Percentiles rank a stretch among this genome's conserved stretches.
phyloP scores from a whole-genome alignment of 2,888 invertebrate genomes.

The Thera obeliscata region DNA sequence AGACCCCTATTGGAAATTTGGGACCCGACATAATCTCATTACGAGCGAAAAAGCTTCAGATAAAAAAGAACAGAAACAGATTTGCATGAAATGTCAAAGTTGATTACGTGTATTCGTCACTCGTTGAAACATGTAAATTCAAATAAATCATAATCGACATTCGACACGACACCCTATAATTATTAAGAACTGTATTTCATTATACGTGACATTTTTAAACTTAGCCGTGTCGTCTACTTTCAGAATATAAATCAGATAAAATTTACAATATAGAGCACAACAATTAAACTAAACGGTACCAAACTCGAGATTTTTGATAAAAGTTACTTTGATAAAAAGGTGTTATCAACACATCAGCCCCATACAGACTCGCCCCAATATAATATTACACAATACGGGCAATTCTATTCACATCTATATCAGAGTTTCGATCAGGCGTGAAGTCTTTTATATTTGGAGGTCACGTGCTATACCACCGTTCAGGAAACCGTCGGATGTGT shows the following conservation, averaged over 20 bases:
- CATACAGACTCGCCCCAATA: conserved; percentile 55
- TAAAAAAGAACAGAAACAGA: conserved; percentile 78
- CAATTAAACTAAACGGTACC: conserved; percentile 22
- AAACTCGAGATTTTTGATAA: conserved; percentile 17
- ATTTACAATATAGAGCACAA: conserved; percentile 7
- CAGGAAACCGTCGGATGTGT: conserved; percentile 79
- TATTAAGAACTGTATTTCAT: conserved; percentile 19
- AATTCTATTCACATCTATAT: conserved; percentile 81
- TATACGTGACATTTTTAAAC: conserved; percentile 19
- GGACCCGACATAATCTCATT: conserved; percentile 79
- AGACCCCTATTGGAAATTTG: conserved; percentile 49
- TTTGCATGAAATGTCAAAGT: conserved; percentile 80
- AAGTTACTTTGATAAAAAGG: conserved; percentile 42
- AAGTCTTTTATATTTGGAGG: conserved; percentile 79
- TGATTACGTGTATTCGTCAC: conserved; percentile 64
- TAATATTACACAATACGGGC: conserved; percentile 76
- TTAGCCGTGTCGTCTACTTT: conserved; percentile 6
- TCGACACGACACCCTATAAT: conserved; percentile 7
- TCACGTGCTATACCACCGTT: conserved; percentile 76
- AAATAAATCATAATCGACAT: conserved; percentile 52
- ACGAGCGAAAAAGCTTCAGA: conserved; percentile 76
- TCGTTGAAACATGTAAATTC: conserved; percentile 60
- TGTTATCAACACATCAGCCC: conserved; percentile 47
- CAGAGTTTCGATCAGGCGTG: conserved; percentile 76
- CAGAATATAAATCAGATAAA: conserved; percentile 19